Base-by-base conservation (phyloP, 2,888 invertebrate genomes). In the Stenoptilia bipunctidactyla region DNA sequence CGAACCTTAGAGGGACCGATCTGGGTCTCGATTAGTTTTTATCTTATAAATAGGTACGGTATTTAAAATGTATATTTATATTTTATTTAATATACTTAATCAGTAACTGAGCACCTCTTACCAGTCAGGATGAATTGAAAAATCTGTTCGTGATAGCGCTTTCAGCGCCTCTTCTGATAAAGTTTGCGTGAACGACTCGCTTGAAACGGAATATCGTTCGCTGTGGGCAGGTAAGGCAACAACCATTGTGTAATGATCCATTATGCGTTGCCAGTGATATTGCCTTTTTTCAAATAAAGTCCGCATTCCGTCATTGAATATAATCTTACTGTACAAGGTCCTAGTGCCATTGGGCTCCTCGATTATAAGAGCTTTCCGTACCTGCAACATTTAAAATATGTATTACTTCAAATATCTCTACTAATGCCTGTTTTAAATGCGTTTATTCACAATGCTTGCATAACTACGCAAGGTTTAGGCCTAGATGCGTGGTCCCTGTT, bases 91-190 rank as follows among this genome's bases (percentile, higher is more conserved):
- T n/a, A n/a, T n/a, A n/a, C n/a, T n/a, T n/a, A n/a, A n/a, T n/a
- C n/a, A n/a, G n/a, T n/a, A n/a, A n/a, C n/a, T n/a, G n/a, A n/a
- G n/a, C n/a, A n/a, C n/a, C n/a, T 20, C 52, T 44, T 54, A 83
- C 83, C 83, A 83, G 40, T 83, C 76, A 5, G 82, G 83, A 40
- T 83, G 72, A 2, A 82, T 58, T 1, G 66, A 55, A 43, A 69
- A 77, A 15, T 76, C 76, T 0, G 72, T 68, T 27, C 64, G 61
- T 1, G 62, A 57, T 1, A 82, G 41, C 1, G 73, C 66, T 13
- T 59, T 58, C 41, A 64, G 50, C 0, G 77, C 72, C 27, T 64
- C 61, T 5, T 58, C 63, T 0, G 79, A 83, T 15, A 73, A 43
- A 38, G 66, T 56, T 46, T 64, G 68, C 0, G 74, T 72, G 44